A percentile compares a stretch with the other conserved stretches of the same genome.
Evolutionary conservation across 2,797 vertebrate species (phyloP).

Genomic region (Threskiornis aethiopicus): DNA sequence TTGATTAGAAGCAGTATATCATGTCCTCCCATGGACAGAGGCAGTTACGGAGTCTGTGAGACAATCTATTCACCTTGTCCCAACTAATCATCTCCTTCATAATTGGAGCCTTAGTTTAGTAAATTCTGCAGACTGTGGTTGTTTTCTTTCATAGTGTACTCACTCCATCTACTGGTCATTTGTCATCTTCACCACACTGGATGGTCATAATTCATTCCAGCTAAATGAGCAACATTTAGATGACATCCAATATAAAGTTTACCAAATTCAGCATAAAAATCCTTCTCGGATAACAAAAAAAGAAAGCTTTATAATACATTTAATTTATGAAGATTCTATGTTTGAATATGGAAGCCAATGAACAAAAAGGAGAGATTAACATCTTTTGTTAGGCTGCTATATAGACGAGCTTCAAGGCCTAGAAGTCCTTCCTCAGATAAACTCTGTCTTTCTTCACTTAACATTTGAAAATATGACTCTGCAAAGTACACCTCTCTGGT

Average conservation of each 20-base stretch:
- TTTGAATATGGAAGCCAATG: background rate
- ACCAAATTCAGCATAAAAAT: background rate
- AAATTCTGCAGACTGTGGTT: background rate
- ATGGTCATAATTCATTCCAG: background rate
- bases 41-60: background rate
- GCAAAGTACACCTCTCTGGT: background rate
- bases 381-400: background rate
- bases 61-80: background rate
- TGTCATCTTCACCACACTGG: background rate
- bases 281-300: background rate
- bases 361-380: background rate
- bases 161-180: conserved; percentile 26
- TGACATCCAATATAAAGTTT: background rate
- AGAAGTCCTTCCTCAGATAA: background rate
- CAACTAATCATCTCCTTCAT: background rate
- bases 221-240: background rate
- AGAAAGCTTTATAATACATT: background rate
- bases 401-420: background rate
- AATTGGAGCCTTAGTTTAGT: background rate
- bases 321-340: background rate
- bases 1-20: background rate
- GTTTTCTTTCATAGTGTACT: background rate
- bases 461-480: background rate
- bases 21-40: background rate
- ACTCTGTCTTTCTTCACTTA: background rate